These are phyloP conservation scores for Drosophila ironensis DNA, from an alignment of 1,140 invertebrate genomes.

Conservation along the genomic window DNA sequence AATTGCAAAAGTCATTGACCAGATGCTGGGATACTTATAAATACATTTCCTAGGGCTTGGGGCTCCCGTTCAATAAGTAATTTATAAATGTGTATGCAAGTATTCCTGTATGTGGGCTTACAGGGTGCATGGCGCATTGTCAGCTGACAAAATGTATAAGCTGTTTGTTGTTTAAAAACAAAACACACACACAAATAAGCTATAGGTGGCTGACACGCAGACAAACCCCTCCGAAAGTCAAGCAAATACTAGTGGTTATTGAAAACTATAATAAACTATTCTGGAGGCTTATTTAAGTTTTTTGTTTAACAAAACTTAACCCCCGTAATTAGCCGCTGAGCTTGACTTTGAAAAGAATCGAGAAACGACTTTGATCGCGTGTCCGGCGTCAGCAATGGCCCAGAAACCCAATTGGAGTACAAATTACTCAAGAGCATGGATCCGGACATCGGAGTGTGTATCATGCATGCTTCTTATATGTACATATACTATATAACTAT, in stretches of 20 bases:
- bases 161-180: too few relatives aligned
- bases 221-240: too few relatives aligned
- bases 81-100: too few relatives aligned
- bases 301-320: background rate
- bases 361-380: conserved; percentile 4
- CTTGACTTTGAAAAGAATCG: conserved; percentile 34
- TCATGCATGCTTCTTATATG: too few relatives aligned
- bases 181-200: too few relatives aligned
- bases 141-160: too few relatives aligned
- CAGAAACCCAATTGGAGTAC: conserved; percentile 49
- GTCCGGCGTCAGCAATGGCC: conserved; percentile 46
- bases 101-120: too few relatives aligned
- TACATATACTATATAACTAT: background rate
- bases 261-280: background rate
- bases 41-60: background rate
- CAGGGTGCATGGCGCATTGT: too few relatives aligned
- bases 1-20: conserved; percentile 29
- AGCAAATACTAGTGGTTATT: too few relatives aligned
- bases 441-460: conserved; percentile 11
- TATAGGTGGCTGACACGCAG: too few relatives aligned
- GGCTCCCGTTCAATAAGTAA: too few relatives aligned
- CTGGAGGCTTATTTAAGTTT: background rate
- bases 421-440: conserved; percentile 29
- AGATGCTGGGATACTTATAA: conserved; percentile 13
- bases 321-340: conserved; percentile 7